These are phyloP conservation scores for Epinephelus coioides DNA, from an alignment of 2,797 vertebrate species.

Conservation along the genomic window DNA sequence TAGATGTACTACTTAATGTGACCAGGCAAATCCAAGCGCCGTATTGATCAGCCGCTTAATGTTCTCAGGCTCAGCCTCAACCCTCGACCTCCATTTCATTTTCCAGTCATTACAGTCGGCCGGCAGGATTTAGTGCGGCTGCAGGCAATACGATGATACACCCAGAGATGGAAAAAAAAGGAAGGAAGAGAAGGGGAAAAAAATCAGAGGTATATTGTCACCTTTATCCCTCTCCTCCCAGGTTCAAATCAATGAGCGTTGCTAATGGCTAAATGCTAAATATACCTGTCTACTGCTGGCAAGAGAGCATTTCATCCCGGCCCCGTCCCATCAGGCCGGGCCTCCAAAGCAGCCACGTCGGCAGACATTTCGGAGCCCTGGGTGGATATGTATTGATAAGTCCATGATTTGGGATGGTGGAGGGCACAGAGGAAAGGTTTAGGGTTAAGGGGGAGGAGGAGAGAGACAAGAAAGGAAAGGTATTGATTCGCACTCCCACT, in stretches of 20 bases:
- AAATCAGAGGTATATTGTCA: constrained; percentile 43
- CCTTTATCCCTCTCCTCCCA: constrained; percentile 52
- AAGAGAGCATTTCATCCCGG: constrained; percentile 44
- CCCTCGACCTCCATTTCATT: constrained; percentile 83
- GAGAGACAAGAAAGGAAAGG: constrained; percentile 43
- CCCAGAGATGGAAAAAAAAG: constrained; percentile 31
- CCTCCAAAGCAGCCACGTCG: constrained; percentile 22
- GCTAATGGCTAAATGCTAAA: constrained; percentile 75
- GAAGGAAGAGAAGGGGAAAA: background rate
- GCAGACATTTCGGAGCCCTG: constrained; percentile 66
- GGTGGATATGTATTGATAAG: constrained; percentile 58
- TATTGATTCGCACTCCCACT: constrained; percentile 59
- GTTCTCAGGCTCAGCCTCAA: constrained; percentile 76
- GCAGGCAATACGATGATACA: constrained; percentile 58
- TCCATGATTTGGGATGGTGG: constrained; percentile 49
- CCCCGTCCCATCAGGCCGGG: constrained; percentile 21
- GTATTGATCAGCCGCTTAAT: constrained; percentile 84
- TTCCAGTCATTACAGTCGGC: constrained; percentile 79
- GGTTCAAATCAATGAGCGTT: constrained; percentile 70
- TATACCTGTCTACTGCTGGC: constrained; percentile 61
- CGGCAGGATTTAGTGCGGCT: constrained; percentile 75
- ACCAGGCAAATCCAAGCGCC: constrained; percentile 80
- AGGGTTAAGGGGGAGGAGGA: constrained; percentile 22
- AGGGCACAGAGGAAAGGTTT: constrained; percentile 35
- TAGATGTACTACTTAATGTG: constrained; percentile 83